Conservation (phyloP, 1,140 invertebrate species). For the Psix sp. region DNA sequence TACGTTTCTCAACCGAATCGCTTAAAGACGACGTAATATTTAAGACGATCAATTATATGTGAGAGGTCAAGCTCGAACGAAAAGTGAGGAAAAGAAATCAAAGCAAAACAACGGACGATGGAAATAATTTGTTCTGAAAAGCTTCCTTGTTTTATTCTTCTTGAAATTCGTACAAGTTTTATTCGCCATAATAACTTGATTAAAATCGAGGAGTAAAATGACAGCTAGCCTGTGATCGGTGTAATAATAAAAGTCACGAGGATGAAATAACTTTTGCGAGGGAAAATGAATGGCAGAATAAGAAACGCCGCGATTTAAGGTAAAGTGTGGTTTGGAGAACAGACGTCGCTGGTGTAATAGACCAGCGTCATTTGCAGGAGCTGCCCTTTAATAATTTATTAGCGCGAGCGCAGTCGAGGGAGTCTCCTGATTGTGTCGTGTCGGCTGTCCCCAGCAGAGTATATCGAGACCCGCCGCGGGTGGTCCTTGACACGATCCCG, state of each 20-base stretch:
- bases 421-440: constrained; percentile 74
- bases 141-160: constrained; percentile 46
- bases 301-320: constrained; percentile 28
- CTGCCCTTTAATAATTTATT: constrained; percentile 78
- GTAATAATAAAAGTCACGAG: constrained; percentile 39
- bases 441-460: constrained; percentile 73
- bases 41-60: too few species aligned
- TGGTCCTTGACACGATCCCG: constrained; percentile 75
- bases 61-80: too few species aligned
- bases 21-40: too few species aligned
- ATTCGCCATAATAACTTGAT: constrained; percentile 20
- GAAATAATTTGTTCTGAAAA: too few species aligned
- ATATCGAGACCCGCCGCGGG: constrained; percentile 69
- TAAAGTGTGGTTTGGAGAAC: constrained; percentile 49
- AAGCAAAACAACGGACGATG: too few species aligned
- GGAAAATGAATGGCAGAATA: constrained; percentile 22
- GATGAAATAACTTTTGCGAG: constrained; percentile 7
- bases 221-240: too few species aligned
- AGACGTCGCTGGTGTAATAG: constrained; percentile 67
- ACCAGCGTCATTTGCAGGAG: constrained; percentile 73
- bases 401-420: constrained; percentile 66
- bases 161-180: constrained; percentile 20
- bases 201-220: constrained; percentile 3
- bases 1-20: too few species aligned
- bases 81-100: too few species aligned